Evolutionary conservation across 2,113 vertebrate species (phyloP), one percentile per base, ranked within the genome.

Genomic region (Grammomys dolichurus): DNA sequence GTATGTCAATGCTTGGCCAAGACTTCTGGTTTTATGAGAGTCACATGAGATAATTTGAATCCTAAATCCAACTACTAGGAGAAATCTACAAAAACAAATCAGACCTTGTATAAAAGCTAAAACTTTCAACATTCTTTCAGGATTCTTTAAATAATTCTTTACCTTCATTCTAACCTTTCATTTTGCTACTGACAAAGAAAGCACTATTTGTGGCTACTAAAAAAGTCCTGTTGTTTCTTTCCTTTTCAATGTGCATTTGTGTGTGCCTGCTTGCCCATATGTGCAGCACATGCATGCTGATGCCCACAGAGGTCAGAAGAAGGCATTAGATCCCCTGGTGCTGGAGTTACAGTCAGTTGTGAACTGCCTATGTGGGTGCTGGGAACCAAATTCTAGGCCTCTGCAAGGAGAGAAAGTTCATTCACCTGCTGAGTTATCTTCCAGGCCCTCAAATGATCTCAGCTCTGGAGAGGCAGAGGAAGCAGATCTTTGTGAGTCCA

Each of bases 1-100:
- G 5, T 89, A 70, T 93, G 78, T 96, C 92, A 94, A 56, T 87
- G 56, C 69, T 96, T 96, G 72, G 86, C 82, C 95, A 80, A 96
- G 96, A 89, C 73, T 75, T 96, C 88, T 95, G 72, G 85, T 95
- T 94, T 97, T 95, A 48, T 92, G 22, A 63, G 69, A 94, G 88
- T 97, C 96, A 96, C 77, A 80, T 93, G 93, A 96, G 77, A 96
- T 94, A 2, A 89, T 95, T 84, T 96, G 94, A 97, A 93, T 92
- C 36, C 76, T 87, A 92, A 95, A 96, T 97, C 77, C 92, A 96
- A 90, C 91, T 97, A 95, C 80, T 80, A 40, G 69, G 88, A 95
- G 63, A 69, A 97, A 96, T 87, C 76, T 93, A 69, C 76, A 95
- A 93, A 95, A 94, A 72, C 95, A 95, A 93, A 80, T 86, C 46